Base-by-base conservation (phyloP, 2,113 vertebrate species). In the Pachyramphus minor region DNA sequence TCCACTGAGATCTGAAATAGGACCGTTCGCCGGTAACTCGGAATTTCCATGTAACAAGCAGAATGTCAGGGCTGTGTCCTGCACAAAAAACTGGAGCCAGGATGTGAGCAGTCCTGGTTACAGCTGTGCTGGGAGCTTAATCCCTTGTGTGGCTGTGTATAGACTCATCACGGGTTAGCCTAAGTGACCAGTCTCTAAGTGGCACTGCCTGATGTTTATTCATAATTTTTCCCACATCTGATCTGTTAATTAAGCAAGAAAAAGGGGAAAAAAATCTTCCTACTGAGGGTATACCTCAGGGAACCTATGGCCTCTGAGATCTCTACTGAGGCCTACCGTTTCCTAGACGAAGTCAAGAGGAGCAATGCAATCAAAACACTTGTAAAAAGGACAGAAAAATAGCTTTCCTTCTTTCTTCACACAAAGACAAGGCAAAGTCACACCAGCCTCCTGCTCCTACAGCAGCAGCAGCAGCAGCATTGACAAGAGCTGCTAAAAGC, bases 201-300 rank as follows among this genome's bases (percentile, higher is more conserved):
- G 76, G 59, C 72, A 33, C 80, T 75, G 56, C 72, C 87, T 91
- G 75, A 86, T 93, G 76, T 86, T 96, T 96, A 84, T 96, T 96
- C 83, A 93, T 90, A 59, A 44, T 76, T 88, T 87, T 77, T 63
- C 62, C 63, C 45, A 22, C 39, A 37, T 86, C 72, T 78, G 60
- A 94, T 93, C 90, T 78, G 39, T 80, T 95, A 91, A 95, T 95
- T 95, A 91, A 74, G 50, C 75, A 88, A 66, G 81, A 59, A 89
- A 92, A 91, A 87, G 9, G n/a, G 9, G 0, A 80, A 60, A 42
- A 42, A 66, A 25, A 13, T 42, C 60, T 28, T 94, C 3, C 84
- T 62, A 7, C 73, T 41, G 28, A 86, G 72, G 47, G 4, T 80
- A 35, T 86, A 86, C 56, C 85, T 93, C 79, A 62, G 90, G 90